Base-by-base conservation (phyloP, 2,113 vertebrate species). In the Cyrtonyx montezumae region DNA sequence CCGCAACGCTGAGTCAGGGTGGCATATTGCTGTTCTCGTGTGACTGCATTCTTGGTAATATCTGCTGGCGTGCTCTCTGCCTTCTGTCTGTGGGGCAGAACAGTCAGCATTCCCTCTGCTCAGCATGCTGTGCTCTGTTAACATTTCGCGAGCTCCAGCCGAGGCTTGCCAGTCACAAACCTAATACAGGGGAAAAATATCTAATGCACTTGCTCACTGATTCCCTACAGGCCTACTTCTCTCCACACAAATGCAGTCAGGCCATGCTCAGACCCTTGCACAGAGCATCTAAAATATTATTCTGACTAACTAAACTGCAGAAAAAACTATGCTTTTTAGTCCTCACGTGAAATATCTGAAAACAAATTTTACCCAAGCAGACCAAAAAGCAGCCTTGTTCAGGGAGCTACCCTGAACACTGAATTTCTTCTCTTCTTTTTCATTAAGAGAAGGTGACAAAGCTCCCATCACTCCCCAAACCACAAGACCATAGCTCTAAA, bases 61-160 rank as follows among this genome's bases (percentile, higher is more conserved):
- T 77, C 87, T 91, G 63, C 78, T 79, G 88, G 94, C 83, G 68
- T 67, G 68, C 87, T 91, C 53, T 86, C 84, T 71, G 48, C 28
- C 32, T 93, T 87, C 73, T 93, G 84, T 84, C 74, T 93, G 58
- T 53, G 79, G 87, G 89, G 91, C 67, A 93, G 94, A 94, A 93
- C 89, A 93, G 89, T 67, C 88, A 93, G 81, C 87, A 84, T 92
- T 96, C 80, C 53, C 62, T 93, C 81, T 70, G 58, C 87, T 94
- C 55, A 59, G 70, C 1, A 0, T 36, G 34, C 78, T 92, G 78
- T 0, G 0, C 45, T 69, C 75, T 0, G 3, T 89, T 92, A 92
- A 87, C 75, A 91, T 94, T 92, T 93, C 90, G 92, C 0, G 0
- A 90, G 69, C 58, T 45, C 6, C 12, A 53, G 58, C 46, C 1